Percentiles rank a stretch among this genome's conserved stretches.
These are phyloP conservation scores for Mus spicilegus DNA, from an alignment of 2,113 vertebrate genomes.

Conservation along the genomic window DNA sequence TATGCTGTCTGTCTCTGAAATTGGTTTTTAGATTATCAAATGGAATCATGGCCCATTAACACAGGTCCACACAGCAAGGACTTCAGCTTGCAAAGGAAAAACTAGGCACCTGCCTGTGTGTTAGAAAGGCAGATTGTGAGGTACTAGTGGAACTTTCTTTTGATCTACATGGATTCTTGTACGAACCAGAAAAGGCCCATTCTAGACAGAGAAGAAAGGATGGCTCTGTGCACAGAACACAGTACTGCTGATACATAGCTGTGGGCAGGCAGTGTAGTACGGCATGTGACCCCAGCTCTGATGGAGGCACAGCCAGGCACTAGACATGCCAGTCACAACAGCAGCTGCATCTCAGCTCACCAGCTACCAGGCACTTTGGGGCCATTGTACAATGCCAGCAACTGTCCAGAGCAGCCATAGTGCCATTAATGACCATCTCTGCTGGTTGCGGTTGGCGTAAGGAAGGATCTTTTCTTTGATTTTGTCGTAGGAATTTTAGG, in stretches of 20 bases:
- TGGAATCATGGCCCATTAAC: neutral
- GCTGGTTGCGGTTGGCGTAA: neutral
- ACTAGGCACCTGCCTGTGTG: fast-evolving
- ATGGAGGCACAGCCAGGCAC: neutral
- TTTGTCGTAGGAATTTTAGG: neutral
- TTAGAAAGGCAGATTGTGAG: neutral
- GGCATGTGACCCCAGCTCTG: neutral
- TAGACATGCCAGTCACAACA: no score
- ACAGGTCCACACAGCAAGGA: neutral
- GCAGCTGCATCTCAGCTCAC: neutral
- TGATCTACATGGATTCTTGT: neutral
- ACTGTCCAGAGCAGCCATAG: neutral
- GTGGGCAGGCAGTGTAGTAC: neutral
- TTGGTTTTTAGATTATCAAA: neutral
- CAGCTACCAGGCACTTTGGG: neutral
- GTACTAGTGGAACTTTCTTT: neutral
- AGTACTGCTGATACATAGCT: neutral
- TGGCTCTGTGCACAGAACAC: neutral
- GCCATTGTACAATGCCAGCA: neutral
- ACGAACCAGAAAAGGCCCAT: neutral
- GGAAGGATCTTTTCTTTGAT: neutral
- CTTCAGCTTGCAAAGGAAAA: neutral
- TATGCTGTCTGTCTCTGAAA: neutral
- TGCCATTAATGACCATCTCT: neutral
- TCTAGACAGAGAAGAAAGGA: neutral